A percentile compares a stretch with the other conserved stretches of the same genome.
phyloP scores from a whole-genome alignment of 2,113 vertebrate genomes.

The Tragelaphus strepsiceros region DNA sequence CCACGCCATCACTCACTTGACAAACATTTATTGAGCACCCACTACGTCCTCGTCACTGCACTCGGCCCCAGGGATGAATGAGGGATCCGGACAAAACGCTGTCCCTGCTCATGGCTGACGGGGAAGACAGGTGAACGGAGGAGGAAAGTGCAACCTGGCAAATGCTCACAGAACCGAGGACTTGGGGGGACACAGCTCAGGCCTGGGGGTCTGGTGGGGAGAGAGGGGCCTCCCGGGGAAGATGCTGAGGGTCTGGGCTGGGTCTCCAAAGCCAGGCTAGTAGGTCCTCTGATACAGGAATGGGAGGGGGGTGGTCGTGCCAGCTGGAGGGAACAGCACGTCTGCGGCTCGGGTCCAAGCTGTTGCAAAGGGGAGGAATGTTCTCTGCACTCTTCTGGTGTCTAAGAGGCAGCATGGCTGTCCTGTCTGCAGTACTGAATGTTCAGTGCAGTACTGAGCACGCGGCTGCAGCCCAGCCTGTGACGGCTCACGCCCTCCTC shows the following conservation, averaged over 20 bases:
- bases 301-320: not conserved
- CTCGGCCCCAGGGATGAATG: constrained; percentile 25
- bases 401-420: constrained; percentile 46
- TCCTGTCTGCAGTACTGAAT: constrained; percentile 29
- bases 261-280: not conserved
- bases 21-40: constrained; percentile 64
- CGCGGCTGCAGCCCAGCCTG: not conserved
- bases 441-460: constrained; percentile 9
- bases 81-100: constrained; percentile 34
- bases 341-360: constrained; percentile 51
- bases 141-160: not conserved
- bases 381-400: constrained; percentile 22
- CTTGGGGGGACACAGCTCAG: not conserved
- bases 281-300: not conserved
- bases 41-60: constrained; percentile 20
- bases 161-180: not conserved
- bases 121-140: constrained; percentile 40
- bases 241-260: not conserved
- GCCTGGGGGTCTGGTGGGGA: not conserved
- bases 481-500: not conserved
- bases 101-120: constrained; percentile 11
- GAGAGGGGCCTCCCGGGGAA: not conserved
- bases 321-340: constrained; percentile 33
- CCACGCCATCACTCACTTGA: constrained; percentile 53
- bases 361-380: constrained; percentile 58